Evolutionary conservation across 2,888 invertebrate genomes (phyloP).

Genomic region (Stratiomys singularior): DNA sequence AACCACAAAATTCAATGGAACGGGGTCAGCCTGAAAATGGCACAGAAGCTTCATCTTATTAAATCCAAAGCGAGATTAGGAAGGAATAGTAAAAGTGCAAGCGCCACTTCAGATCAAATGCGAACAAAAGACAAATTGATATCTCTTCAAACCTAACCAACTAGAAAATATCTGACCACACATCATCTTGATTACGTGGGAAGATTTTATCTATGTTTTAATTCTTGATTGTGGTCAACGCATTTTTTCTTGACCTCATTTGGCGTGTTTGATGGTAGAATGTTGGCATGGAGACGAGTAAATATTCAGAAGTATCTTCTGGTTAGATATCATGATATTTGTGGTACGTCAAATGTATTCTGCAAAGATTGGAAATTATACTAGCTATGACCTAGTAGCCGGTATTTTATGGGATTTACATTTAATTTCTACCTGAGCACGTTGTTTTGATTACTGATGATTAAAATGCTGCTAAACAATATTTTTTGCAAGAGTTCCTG

Average conservation of each 20-base stretch:
- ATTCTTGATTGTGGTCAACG: constrained; percentile 1
- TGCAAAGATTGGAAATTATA: neutral
- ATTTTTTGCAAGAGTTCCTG: too few species aligned
- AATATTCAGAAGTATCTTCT: neutral
- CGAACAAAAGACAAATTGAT: constrained; percentile 1
- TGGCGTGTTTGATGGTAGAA: neutral
- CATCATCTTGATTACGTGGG: constrained; percentile 3
- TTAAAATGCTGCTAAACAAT: too few species aligned
- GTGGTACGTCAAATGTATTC: neutral
- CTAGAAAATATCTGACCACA: neutral
- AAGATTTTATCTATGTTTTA: neutral
- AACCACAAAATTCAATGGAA: neutral
- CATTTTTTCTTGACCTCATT: neutral
- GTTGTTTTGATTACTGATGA: neutral
- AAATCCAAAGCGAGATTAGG: too few species aligned
- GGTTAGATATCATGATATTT: neutral
- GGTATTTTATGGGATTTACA: neutral
- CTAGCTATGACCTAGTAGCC: neutral
- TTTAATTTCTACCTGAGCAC: neutral
- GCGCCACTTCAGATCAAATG: neutral
- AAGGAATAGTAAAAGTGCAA: neutral
- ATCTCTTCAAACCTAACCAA: neutral
- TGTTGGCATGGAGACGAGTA: neutral
- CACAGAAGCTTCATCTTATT: neutral
- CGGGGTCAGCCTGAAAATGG: neutral